Evolutionary conservation across 64 coral and sea anemone genomes (phyloP).

Genomic region (Pachyseris speciosa): DNA sequence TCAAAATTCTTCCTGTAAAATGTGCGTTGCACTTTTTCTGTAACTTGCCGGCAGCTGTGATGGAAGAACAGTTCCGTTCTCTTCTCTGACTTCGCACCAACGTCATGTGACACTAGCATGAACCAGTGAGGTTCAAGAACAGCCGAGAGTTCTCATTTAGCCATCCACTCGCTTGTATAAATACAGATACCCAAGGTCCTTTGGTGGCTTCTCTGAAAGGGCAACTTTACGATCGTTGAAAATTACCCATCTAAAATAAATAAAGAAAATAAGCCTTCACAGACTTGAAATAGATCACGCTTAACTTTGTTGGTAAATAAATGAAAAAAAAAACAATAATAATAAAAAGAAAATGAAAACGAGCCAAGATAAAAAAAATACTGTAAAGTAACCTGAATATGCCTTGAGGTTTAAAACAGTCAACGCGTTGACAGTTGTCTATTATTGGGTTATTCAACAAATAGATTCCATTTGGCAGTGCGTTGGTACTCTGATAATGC

Average conservation of each 20-base stretch:
- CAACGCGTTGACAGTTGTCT: too few species aligned
- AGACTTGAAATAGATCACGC: too few species aligned
- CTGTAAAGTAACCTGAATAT: background rate
- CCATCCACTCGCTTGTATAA: slow-evolving; percentile 67
- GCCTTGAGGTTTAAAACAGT: too few species aligned
- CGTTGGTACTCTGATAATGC: too few species aligned
- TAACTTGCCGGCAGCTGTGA: too few species aligned
- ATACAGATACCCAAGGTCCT: slow-evolving; percentile 87
- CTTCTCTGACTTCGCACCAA: background rate
- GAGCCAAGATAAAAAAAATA: too few species aligned
- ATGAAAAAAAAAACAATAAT: too few species aligned
- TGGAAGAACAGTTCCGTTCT: background rate
- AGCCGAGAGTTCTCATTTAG: background rate
- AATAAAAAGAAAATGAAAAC: too few species aligned
- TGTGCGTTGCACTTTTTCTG: background rate
- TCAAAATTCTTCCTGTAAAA: background rate
- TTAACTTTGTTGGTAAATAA: too few species aligned
- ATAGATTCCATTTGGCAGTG: too few species aligned
- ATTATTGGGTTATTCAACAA: too few species aligned
- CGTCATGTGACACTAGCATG: background rate
- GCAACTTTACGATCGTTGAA: slow-evolving; percentile 99
- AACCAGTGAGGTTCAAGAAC: background rate
- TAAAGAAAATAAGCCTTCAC: too few species aligned
- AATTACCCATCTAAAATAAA: slow-evolving; percentile 84
- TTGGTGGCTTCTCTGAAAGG: slow-evolving; percentile 90